Conservation (phyloP, 2,797 vertebrate species). For the Peromyscus aztecus region DNA sequence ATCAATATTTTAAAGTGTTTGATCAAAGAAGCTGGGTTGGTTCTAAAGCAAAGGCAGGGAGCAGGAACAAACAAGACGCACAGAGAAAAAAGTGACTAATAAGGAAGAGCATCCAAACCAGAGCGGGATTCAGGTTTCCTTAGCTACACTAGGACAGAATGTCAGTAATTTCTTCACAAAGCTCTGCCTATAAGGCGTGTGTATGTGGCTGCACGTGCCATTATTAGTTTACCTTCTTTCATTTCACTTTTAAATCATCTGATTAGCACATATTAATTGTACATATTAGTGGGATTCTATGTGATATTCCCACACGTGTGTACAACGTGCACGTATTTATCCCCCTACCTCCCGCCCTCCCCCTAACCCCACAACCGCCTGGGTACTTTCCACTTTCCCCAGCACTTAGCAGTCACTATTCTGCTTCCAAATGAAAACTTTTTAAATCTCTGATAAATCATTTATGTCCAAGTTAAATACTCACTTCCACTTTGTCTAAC, state of each 20-base stretch:
- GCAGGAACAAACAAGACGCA: background rate
- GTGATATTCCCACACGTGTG: background rate
- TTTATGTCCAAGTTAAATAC: background rate
- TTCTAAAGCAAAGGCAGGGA: conserved; percentile 40
- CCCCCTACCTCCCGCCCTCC: background rate
- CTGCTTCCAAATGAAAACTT: background rate
- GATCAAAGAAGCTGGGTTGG: conserved; percentile 32
- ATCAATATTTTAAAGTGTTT: conserved; percentile 23
- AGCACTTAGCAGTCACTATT: background rate
- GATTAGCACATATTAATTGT: background rate
- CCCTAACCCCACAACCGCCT: background rate
- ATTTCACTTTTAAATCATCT: background rate
- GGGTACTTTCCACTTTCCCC: background rate
- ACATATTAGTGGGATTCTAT: background rate
- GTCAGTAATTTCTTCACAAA: background rate
- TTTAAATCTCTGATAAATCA: background rate
- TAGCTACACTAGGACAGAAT: background rate
- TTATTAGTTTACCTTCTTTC: background rate
- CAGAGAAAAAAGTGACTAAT: background rate
- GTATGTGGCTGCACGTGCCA: background rate
- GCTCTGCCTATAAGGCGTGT: background rate
- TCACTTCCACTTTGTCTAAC: background rate
- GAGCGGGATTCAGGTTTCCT: background rate
- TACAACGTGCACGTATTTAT: background rate
- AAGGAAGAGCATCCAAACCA: background rate